Evolutionary conservation across 1,140 invertebrate genomes (phyloP), one percentile per base, ranked within the genome.

Genomic region (Bactericera cockerelli): DNA sequence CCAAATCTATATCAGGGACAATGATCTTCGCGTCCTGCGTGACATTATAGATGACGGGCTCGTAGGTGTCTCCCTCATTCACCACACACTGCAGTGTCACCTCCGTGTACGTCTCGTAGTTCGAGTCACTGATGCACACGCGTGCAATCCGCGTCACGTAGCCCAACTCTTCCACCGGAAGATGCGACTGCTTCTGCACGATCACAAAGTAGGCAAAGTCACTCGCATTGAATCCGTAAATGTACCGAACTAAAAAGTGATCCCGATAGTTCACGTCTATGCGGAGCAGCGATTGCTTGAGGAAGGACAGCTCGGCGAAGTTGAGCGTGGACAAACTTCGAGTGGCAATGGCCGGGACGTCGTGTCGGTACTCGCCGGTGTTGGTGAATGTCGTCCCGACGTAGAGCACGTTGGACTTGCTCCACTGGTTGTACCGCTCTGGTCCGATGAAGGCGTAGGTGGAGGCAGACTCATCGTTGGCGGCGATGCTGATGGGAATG

Each of bases 361-460:
- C 85, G 67, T 94, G 89, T n/a, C 91, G 79, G 70, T 89, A 93
- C 64, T 92, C 87, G 6, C 91, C 93, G 63, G 85, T 85, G 65
- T 88, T 89, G 0, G 90, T 95, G 67, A 94, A 93, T 1, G 93
- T 95, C 2, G 91, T 93, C 2, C 90, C 92, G 3, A 97, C 89
- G 74, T 97, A 97, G 0, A 98, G 73, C 21, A 95, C 86, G 69
- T 89, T 87, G 1, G 80, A 80, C 26, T 77, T 72, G 53, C 81
- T 78, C 82, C 83, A 88, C 63, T 81, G 80, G 59, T 69, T 67
- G 67, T 92, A 91, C 54, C 84, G 80, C 63, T 92, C 85, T 0
- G 93, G 93, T 0, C 93, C 93, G 55, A 98, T 90, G 69, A 95
- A 97, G 1, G 92, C 93, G 66, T 87, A 93, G 0, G 92, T 95